Percentiles rank a stretch among this genome's conserved stretches.
Conservation (phyloP, 1,140 invertebrate species). For the Trachymyrmex septentrionalis region DNA sequence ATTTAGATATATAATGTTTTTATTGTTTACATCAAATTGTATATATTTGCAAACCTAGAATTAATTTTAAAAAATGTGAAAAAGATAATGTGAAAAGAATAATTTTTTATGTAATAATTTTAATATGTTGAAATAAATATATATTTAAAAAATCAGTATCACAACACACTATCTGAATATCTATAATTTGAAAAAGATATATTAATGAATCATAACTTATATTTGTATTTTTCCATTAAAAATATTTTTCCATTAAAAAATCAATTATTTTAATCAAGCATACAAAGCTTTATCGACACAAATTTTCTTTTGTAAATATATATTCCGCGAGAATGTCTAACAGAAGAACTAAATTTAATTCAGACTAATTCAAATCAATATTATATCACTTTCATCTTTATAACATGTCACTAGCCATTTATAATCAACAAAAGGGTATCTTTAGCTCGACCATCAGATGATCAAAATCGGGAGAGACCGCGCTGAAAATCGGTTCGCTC, state of each 20-base stretch:
- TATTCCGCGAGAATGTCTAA: neutral
- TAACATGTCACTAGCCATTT: neutral
- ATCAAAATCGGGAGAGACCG: conserved; percentile 23
- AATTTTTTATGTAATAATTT: too few species aligned
- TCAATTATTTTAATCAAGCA: neutral
- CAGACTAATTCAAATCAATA: neutral
- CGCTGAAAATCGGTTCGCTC: conserved; percentile 35
- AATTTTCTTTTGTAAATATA: neutral
- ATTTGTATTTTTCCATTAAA: neutral
- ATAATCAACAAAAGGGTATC: neutral
- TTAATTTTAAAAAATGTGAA: too few species aligned
- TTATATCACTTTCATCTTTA: neutral
- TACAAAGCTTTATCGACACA: neutral
- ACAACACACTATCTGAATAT: neutral
- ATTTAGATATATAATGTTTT: neutral
- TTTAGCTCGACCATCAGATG: neutral
- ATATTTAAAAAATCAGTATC: neutral
- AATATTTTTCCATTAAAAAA: neutral
- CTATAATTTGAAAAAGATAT: neutral
- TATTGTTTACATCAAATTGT: neutral
- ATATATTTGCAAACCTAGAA: neutral
- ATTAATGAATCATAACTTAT: neutral
- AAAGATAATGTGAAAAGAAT: too few species aligned
- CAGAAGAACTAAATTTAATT: neutral
- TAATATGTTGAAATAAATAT: neutral